Evolutionary conservation across 2,888 invertebrate genomes (phyloP).

Genomic region (Epinotia bilunana): DNA sequence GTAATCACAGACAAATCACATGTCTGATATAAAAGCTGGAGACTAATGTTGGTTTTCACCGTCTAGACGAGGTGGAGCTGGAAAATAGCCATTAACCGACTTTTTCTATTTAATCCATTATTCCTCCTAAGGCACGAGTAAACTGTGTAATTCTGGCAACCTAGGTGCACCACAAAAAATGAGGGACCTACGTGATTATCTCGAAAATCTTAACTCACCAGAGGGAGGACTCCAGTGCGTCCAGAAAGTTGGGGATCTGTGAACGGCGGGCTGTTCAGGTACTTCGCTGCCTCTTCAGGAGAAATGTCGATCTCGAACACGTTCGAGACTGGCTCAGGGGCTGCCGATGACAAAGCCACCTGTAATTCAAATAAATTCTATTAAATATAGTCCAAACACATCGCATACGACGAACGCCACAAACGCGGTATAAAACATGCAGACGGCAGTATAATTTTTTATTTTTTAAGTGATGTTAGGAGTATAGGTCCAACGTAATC

Average conservation of each 20-base stretch:
- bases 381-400: background rate
- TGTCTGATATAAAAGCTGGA: too few relatives aligned
- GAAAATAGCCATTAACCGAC: too few relatives aligned
- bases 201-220: conserved; percentile 59
- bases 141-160: too few relatives aligned
- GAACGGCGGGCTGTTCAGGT: conserved; percentile 73
- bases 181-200: background rate
- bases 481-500: too few relatives aligned
- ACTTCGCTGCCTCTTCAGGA: conserved; percentile 77
- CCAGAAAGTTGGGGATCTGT: conserved; percentile 68
- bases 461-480: too few relatives aligned
- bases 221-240: conserved; percentile 66
- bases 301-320: conserved; percentile 73
- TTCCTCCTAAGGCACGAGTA: too few relatives aligned
- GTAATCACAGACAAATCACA: too few relatives aligned
- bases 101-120: too few relatives aligned
- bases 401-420: background rate
- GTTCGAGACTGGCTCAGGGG: conserved; percentile 61
- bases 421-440: background rate
- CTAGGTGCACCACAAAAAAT: too few relatives aligned
- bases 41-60: too few relatives aligned
- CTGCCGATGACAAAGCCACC: conserved; percentile 64
- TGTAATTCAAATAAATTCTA: conserved; percentile 50
- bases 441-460: too few relatives aligned
- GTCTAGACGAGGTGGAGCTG: too few relatives aligned